Base-by-base conservation (phyloP, 2,113 vertebrate genomes). In the Hepsetus odoe region DNA sequence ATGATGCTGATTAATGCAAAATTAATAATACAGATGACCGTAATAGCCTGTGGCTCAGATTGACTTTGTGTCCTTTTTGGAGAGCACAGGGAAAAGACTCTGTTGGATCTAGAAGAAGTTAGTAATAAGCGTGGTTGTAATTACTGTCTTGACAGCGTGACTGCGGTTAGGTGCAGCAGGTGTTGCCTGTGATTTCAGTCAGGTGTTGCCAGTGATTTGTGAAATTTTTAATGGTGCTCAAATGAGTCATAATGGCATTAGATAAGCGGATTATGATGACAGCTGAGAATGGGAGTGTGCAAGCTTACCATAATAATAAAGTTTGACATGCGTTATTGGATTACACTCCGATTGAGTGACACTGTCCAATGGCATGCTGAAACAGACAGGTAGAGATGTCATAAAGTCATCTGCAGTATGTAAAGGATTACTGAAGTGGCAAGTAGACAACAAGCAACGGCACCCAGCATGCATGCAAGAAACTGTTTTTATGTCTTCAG, bases 401-500 rank as follows among this genome's bases (percentile, higher is more conserved):
- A 33, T 8, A 10, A 42, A 44, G 18, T 30, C 61, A 9, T 28
- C 46, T 28, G 13, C 32, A 61, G 35, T 42, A 26, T 71, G 16
- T 24, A 40, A 61, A 42, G 33, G n/a, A 40, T 80, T 80, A 46
- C 51, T 71, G 5, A 35, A 33, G 42, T 51, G 26, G 22, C 38
- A 67, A 38, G 49, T 32, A 64, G 22, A 24, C n/a, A n/a, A 24
- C 46, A 65, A 16, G 22, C 22, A 35, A 13, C 0, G 13, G 61
- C 40, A 18, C 24, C 26, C 38, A 22, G 44, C 6, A 11, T 55
- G 26, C 22, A 8, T 11, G 42, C 30, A 18, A 70, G 7, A 33
- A 51, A 18, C 16, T 42, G 7, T 77, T 61, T 18, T 20, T 46
- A 13, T 53, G 86, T 35, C 79, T 85, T 90, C 91, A 99, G 98